Conservation (phyloP, 2,113 vertebrate genomes). For the Furnarius figulus region DNA sequence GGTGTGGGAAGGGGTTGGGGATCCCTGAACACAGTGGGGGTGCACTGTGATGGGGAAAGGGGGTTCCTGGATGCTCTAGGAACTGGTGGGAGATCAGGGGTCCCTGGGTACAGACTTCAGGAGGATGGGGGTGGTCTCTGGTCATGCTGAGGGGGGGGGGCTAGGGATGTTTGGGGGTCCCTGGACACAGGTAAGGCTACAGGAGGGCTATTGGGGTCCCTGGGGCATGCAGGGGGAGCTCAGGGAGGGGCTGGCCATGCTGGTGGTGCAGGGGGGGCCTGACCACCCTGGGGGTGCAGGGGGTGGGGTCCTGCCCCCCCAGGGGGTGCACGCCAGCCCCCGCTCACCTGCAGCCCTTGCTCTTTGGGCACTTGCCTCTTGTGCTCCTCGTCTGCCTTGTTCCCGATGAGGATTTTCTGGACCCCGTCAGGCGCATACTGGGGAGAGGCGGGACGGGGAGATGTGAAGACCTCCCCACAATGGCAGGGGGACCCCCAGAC, state of each 20-base stretch:
- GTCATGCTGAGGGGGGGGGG: no score
- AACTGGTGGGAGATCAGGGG: neutral
- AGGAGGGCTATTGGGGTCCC: neutral
- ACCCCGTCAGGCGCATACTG: conserved; percentile 94
- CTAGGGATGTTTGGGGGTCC: neutral
- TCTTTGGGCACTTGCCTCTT: conserved; percentile 94
- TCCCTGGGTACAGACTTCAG: neutral
- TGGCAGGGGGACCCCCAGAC: neutral
- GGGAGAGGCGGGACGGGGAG: neutral
- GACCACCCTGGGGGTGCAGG: neutral
- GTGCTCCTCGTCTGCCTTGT: conserved; percentile 92
- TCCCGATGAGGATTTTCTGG: conserved; percentile 94
- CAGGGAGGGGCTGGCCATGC: neutral
- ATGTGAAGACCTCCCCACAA: neutral
- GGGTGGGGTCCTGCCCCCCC: neutral
- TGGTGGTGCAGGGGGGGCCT: neutral
- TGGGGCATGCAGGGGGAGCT: neutral
- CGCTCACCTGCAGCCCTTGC: conserved; percentile 90
- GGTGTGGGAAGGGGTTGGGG: rapidly evolving
- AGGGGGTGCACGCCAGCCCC: neutral
- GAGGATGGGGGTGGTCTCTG: no score
- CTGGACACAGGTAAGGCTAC: neutral
- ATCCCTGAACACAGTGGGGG: neutral
- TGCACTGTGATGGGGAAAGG: neutral
- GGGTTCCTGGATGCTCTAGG: neutral